Evolutionary conservation across 2,797 vertebrate genomes (phyloP), one percentile per base, ranked within the genome.

Genomic region (Neosilurus hyrtlii): DNA sequence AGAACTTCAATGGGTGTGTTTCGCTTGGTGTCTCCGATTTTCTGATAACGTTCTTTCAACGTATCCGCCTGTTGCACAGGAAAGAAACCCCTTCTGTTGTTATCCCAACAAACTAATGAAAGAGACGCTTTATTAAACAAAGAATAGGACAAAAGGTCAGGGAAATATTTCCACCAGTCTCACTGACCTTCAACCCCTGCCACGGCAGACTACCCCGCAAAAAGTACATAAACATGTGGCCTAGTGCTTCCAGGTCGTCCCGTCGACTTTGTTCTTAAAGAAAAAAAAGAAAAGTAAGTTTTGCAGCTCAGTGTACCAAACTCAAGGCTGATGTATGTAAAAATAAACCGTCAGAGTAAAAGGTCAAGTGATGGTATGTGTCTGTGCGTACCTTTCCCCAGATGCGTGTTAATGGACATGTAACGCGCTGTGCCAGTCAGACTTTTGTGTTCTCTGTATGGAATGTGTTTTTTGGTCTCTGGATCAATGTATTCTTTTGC

Each of bases 211-310:
- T 99, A 88, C 97, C 97, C 90, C 97, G 96, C 65, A 99, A 96
- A 91, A 99, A 99, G 93, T 99, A 99, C 97, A 99, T 98, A 91
- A 99, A 98, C 97, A 99, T 99, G 93, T 99, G 97, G 90, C 97
- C 97, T 30, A 99, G 94, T 82, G 97, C 97, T 94, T 99, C 97
- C 90, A 99, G 94, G 93, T 99, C 97, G 8, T 99, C 97, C 88
- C 97, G 93, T 71, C 97, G 95, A 91, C 97, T 99, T 96, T 99
- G 97, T 90, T 99, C 97, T 99, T 76, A 83, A 92, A 86, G 78
- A 35, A 91, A 82, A 4, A 16, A 49, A 37, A 80, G 2, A 18
- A 37, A 68, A 43, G 9, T 15, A 56, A 4, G 22, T 54, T 51
- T 51, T 62, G n/a, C 9, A 63, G 12, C 37, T n/a, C 22, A n/a